phyloP scores from a whole-genome alignment of 2,113 vertebrate species.

The Labrus mixtus region DNA sequence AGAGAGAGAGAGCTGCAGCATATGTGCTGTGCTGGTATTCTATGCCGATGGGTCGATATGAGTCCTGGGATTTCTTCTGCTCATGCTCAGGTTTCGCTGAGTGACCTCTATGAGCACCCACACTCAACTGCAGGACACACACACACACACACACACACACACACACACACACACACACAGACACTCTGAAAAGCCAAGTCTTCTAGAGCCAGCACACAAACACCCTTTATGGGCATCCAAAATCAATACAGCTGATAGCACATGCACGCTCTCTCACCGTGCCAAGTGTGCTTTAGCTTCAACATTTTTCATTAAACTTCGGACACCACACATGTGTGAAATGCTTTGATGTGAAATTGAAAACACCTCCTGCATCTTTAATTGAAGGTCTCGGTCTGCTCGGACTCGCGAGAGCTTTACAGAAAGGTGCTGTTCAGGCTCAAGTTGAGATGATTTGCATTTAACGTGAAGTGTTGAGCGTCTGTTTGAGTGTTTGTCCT shows the following conservation, averaged over 20 bases:
- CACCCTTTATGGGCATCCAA: slow-evolving; percentile 39
- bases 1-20: slow-evolving; percentile 57
- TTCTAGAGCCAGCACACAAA: slow-evolving; percentile 42
- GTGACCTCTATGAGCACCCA: slow-evolving; percentile 78
- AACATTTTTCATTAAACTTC: slow-evolving; percentile 44
- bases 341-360: slow-evolving; percentile 53
- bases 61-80: slow-evolving; percentile 78
- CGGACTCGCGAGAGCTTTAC: neutral
- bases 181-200: neutral
- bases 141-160: slow-evolving; percentile 4
- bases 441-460: neutral
- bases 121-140: slow-evolving; percentile 49
- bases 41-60: slow-evolving; percentile 73
- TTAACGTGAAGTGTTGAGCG: neutral
- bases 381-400: neutral
- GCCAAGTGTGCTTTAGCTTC: slow-evolving; percentile 37
- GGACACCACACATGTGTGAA: slow-evolving; percentile 30
- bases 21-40: slow-evolving; percentile 79
- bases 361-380: slow-evolving; percentile 33
- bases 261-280: neutral
- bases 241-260: slow-evolving; percentile 46
- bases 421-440: neutral
- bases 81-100: slow-evolving; percentile 80
- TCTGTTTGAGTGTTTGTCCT: slow-evolving; percentile 32
- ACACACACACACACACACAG: neutral